Evolutionary conservation across 2,888 invertebrate genomes (phyloP), one percentile per base, ranked within the genome.

Genomic region (Adineta ricciae): DNA sequence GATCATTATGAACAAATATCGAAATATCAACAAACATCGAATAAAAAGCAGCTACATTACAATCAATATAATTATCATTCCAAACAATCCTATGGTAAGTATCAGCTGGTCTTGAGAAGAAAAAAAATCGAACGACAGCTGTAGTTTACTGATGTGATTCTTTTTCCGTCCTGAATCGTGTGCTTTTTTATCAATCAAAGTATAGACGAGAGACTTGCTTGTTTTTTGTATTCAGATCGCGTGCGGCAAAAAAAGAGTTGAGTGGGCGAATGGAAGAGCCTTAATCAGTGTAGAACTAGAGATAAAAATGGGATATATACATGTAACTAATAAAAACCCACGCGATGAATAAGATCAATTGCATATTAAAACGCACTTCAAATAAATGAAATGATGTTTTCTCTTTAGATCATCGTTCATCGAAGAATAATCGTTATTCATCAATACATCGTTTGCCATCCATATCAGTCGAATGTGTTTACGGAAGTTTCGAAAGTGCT

Each of bases 401-500:
- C 32, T 19, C 7, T 64, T 32, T 32, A 64, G 64, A 64, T 1
- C 32, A 64, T 64, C 32, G 36, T 32, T 64, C 32, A 64, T 4
- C 64, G 19, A 64, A 32, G 32, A 64, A 36, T 64, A 32, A 64
- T 32, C 64, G 64, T 32, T 64, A 64, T 64, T 64, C 64, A 32
- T 32, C 32, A 4, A 4, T 14, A 64, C 7, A 64, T 64, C 24
- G 32, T 64, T 64, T 27, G 19, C 64, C 64, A 32, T 19, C 27
- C 5, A 64, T 64, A 32, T 64, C 64, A 64, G 97, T 97, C 78
- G 97, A 97, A 90, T 96, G 96, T 54, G 96, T 97, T 64, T 98
- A 96, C 90, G 97, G 97, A 14, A 96, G 97, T 91, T 97, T 97
- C 91, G 94, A 94, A 88, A 96, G 96, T 92, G 97, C 99, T 27